A percentile compares a stretch with the other conserved stretches of the same genome.
Conservation (phyloP, 2,113 vertebrate species). For the Hoplias malabaricus region DNA sequence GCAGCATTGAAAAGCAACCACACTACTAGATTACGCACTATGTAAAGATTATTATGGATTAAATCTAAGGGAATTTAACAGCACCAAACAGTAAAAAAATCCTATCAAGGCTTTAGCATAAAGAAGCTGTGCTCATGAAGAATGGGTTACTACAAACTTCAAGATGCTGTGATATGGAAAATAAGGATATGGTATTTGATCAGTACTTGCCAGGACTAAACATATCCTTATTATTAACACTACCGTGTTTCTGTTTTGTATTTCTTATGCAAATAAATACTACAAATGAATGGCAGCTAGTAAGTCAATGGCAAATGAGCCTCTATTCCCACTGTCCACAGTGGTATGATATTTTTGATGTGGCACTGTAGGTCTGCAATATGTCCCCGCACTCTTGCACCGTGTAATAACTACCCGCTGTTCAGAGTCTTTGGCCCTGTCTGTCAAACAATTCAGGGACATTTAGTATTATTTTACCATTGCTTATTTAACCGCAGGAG, state of each 20-base stretch:
- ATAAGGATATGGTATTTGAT: neutral
- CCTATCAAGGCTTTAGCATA: no score
- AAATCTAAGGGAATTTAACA: no score
- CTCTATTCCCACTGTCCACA: slow-evolving; percentile 43
- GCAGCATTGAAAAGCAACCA: no score
- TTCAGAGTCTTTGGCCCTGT: slow-evolving; percentile 75
- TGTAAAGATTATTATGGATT: no score
- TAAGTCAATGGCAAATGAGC: slow-evolving; percentile 47
- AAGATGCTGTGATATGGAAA: neutral
- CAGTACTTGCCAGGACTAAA: neutral
- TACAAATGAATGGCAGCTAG: slow-evolving; percentile 39
- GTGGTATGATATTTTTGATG: slow-evolving; percentile 64
- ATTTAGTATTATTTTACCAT: slow-evolving; percentile 78
- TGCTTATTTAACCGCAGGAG: slow-evolving; percentile 80
- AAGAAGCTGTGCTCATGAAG: no score
- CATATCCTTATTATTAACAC: neutral
- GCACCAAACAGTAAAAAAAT: no score
- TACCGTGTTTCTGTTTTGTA: neutral
- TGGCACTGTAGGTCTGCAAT: slow-evolving; percentile 68
- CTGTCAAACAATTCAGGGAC: slow-evolving; percentile 74
- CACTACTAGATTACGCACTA: no score
- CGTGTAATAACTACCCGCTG: slow-evolving; percentile 79
- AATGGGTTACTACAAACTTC: no score
- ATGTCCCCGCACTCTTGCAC: slow-evolving; percentile 68
- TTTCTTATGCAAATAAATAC: slow-evolving; percentile 31